These are phyloP conservation scores for Yponomeuta cagnagella DNA, from an alignment of 2,888 invertebrate genomes.

Conservation along the genomic window DNA sequence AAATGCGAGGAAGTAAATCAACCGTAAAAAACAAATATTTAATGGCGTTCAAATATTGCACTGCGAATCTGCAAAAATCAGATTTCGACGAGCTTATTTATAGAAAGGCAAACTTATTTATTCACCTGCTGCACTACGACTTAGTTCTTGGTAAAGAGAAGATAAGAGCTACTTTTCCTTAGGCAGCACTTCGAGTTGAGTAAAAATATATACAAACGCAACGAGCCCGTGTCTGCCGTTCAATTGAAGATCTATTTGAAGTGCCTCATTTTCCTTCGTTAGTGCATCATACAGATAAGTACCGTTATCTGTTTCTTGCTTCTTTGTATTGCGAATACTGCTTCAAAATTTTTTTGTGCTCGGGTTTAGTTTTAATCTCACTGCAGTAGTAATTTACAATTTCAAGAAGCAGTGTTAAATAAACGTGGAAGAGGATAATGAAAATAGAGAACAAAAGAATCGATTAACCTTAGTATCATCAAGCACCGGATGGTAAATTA, in stretches of 20 bases:
- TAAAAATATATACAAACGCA: slow-evolving; percentile 6
- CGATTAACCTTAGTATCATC: no score
- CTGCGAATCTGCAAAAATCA: slow-evolving; percentile 14
- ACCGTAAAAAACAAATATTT: slow-evolving; percentile 38
- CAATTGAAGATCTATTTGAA: slow-evolving; percentile 19
- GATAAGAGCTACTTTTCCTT: neutral
- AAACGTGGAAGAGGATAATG: no score
- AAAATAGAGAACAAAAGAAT: no score
- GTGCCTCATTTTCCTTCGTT: slow-evolving; percentile 43
- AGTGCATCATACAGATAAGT: slow-evolving; percentile 25
- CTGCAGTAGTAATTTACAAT: no score
- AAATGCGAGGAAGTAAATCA: slow-evolving; percentile 11
- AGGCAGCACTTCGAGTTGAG: neutral
- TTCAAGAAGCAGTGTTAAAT: no score
- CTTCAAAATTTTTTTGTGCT: neutral
- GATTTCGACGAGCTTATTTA: slow-evolving; percentile 16
- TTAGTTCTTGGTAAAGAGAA: neutral
- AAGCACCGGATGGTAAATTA: no score
- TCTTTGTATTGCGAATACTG: neutral
- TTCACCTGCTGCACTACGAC: neutral
- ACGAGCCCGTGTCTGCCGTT: neutral
- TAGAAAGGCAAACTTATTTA: slow-evolving; percentile 1
- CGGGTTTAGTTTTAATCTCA: neutral
- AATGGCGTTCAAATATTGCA: slow-evolving; percentile 31
- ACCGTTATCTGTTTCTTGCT: slow-evolving; percentile 23